Conservation (phyloP, 1,140 invertebrate species). For the Bombus sylvicola region DNA sequence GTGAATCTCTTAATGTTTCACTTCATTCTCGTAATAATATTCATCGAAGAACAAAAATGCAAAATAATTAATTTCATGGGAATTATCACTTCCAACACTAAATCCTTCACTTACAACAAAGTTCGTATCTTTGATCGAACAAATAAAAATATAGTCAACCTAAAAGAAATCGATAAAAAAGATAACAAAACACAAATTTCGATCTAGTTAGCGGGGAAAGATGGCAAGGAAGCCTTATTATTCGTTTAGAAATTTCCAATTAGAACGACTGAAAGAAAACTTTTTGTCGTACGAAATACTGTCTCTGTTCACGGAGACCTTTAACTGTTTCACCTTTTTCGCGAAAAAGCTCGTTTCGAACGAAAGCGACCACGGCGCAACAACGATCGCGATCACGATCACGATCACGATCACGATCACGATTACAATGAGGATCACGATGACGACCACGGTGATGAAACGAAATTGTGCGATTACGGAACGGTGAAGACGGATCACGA, state of each 20-base stretch:
- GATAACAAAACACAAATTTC: neutral
- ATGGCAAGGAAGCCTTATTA: neutral
- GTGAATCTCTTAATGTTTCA: neutral
- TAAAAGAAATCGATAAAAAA: neutral
- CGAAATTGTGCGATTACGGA: neutral
- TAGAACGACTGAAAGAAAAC: neutral
- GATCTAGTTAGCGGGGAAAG: neutral
- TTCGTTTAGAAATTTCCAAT: neutral
- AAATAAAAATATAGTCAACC: no score
- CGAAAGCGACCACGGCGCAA: neutral
- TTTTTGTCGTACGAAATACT: neutral
- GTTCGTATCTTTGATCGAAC: no score
- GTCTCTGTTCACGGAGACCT: no score
- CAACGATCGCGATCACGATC: no score
- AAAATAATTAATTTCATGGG: neutral
- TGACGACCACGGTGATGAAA: neutral
- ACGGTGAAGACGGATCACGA: neutral
- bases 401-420: no score
- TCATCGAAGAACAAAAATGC: neutral
- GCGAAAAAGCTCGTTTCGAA: neutral
- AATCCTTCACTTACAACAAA: neutral
- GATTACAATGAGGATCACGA: neutral
- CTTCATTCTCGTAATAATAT: neutral
- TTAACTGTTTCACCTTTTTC: no score
- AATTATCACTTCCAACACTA: neutral